These are phyloP conservation scores for Homalodisca vitripennis DNA, from an alignment of 1,140 invertebrate genomes.

Conservation along the genomic window DNA sequence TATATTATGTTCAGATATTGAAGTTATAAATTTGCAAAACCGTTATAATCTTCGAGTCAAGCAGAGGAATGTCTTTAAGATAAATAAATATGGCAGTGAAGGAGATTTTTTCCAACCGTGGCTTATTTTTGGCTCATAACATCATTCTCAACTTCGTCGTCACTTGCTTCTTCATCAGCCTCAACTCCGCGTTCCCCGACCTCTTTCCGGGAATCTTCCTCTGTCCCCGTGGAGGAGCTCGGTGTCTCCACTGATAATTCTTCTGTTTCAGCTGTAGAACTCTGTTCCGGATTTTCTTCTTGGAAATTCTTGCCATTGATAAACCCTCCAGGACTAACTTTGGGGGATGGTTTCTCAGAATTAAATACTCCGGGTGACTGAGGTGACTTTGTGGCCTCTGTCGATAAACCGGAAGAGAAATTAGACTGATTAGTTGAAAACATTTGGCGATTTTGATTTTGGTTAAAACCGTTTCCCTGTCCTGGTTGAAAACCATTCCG, in stretches of 20 bases:
- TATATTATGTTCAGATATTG: constrained; percentile 11
- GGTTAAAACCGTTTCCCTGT: background rate
- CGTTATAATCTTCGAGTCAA: constrained; percentile 18
- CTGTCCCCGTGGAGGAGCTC: constrained; percentile 43
- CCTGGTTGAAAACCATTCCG: constrained; percentile 5
- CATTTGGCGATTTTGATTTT: constrained; percentile 22
- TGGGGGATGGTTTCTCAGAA: constrained; percentile 23
- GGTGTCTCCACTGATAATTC: constrained; percentile 39
- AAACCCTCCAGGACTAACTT: constrained; percentile 18
- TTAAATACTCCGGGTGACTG: background rate
- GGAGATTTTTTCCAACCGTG: constrained; percentile 7
- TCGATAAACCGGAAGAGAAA: constrained; percentile 22
- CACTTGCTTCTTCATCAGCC: constrained; percentile 42
- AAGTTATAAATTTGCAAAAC: constrained; percentile 23
- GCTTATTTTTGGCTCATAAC: constrained; percentile 21
- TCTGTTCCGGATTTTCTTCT: constrained; percentile 12
- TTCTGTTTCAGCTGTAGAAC: constrained; percentile 15
- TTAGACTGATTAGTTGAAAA: constrained; percentile 4
- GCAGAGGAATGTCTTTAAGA: constrained; percentile 1
- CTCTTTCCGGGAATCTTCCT: constrained; percentile 42
- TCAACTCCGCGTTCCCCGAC: constrained; percentile 39
- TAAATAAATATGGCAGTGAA: constrained; percentile 29
- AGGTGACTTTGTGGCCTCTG: constrained; percentile 15
- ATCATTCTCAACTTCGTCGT: constrained; percentile 41
- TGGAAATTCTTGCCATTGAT: constrained; percentile 21